Conservation (phyloP, 2,113 vertebrate genomes). For the Syngnathoides biaculeatus region DNA sequence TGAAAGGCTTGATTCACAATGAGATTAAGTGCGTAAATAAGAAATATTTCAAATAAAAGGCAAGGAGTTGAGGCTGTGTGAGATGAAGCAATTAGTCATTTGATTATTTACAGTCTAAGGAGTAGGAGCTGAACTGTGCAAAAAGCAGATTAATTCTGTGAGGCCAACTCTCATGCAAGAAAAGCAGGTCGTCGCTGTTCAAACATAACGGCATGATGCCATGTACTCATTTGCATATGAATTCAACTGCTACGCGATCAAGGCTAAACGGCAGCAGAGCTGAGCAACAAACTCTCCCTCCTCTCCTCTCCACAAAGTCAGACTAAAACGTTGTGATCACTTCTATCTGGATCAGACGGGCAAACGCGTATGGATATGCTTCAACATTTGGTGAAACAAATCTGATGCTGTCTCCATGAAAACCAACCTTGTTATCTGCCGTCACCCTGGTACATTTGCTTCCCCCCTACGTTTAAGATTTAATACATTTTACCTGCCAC, state of each 20-base stretch:
- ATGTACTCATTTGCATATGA: conserved; percentile 56
- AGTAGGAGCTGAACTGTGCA: neutral
- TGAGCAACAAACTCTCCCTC: conserved; percentile 36
- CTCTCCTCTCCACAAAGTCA: conserved; percentile 29
- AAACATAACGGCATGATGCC: conserved; percentile 53
- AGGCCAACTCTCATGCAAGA: conserved; percentile 37
- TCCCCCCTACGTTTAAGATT: conserved; percentile 10
- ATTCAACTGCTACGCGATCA: conserved; percentile 59
- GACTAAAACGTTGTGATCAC: conserved; percentile 34
- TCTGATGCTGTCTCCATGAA: conserved; percentile 14
- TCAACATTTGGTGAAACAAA: conserved; percentile 25
- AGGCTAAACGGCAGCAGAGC: conserved; percentile 55
- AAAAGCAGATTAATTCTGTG: conserved; percentile 24
- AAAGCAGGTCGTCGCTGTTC: conserved; percentile 39
- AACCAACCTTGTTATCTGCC: conserved; percentile 19
- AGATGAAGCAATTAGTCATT: conserved; percentile 23
- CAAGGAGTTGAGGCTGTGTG: neutral
- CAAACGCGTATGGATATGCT: conserved; percentile 27
- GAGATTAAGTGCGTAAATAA: neutral
- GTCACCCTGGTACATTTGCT: neutral
- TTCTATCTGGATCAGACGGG: conserved; percentile 37
- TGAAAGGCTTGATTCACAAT: neutral
- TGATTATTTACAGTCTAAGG: conserved; percentile 43
- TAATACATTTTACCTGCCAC: neutral
- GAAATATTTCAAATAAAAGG: neutral